These are phyloP conservation scores for Oreortyx pictus DNA, from an alignment of 2,797 vertebrate species.

Conservation along the genomic window DNA sequence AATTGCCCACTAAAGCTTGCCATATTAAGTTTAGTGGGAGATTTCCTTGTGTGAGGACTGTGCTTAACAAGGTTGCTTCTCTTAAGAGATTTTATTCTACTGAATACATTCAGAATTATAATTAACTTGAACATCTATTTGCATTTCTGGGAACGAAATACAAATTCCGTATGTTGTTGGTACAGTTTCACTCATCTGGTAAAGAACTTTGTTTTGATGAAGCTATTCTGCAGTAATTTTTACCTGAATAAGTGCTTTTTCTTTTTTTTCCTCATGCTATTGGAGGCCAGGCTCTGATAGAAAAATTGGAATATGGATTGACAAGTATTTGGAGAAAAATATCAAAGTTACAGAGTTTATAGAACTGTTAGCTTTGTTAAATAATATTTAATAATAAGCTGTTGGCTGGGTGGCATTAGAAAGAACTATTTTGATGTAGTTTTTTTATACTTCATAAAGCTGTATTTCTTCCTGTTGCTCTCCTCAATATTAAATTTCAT, in stretches of 20 bases:
- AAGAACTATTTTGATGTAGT: background rate
- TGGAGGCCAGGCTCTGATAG: background rate
- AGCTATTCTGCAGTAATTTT: background rate
- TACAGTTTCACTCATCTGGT: background rate
- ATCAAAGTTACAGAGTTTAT: background rate
- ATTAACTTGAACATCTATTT: background rate
- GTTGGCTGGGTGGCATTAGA: background rate
- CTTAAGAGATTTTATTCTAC: background rate
- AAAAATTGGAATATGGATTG: background rate
- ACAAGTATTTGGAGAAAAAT: background rate
- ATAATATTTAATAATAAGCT: slow-evolving; percentile 19
- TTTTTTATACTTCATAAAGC: background rate
- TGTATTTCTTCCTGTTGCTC: slow-evolving; percentile 43
- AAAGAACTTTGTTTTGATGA: background rate
- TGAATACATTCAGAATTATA: background rate
- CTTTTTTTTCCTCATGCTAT: background rate
- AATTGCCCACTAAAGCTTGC: background rate
- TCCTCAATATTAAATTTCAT: slow-evolving; percentile 45
- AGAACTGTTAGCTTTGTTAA: slow-evolving; percentile 1
- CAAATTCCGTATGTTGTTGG: background rate
- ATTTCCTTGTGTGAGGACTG: background rate
- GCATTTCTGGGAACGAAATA: background rate
- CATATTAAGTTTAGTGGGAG: background rate
- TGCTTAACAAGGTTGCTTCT: background rate
- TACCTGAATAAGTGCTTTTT: background rate